A percentile compares a stretch with the other conserved stretches of the same genome.
Evolutionary conservation across 2,888 invertebrate genomes (phyloP).

Genomic region (Zonitis immaculata): DNA sequence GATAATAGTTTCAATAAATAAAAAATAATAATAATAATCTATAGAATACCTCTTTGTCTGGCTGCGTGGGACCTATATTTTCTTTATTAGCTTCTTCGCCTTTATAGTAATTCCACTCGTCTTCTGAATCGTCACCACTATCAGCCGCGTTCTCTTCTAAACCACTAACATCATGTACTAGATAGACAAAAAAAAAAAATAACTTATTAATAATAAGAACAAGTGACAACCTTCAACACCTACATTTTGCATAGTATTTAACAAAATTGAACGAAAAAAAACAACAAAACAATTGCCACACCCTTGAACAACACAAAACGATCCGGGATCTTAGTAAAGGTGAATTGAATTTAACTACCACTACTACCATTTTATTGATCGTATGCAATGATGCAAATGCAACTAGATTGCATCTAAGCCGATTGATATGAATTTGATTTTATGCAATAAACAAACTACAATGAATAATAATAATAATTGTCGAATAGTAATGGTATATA

Average conservation of each 20-base stretch:
- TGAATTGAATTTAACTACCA: not conserved
- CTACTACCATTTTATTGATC: not conserved
- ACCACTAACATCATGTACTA: constrained; percentile 48
- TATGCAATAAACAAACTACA: not conserved
- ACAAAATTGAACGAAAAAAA: too few species aligned
- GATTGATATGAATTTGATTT: too few species aligned
- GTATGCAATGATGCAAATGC: not conserved
- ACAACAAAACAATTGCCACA: not conserved
- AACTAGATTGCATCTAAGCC: not conserved
- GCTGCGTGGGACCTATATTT: constrained; percentile 51
- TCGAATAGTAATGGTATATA: not conserved
- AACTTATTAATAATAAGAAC: not conserved
- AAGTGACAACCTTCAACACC: not conserved
- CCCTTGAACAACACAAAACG: not conserved
- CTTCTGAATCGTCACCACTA: constrained; percentile 74
- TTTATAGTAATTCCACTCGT: constrained; percentile 84
- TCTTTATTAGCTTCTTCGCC: constrained; percentile 62
- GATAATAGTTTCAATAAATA: not conserved
- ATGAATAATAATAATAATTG: not conserved
- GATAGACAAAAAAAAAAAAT: constrained; percentile 31
- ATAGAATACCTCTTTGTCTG: constrained; percentile 38
- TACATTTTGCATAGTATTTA: not conserved
- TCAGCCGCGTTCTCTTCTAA: constrained; percentile 71
- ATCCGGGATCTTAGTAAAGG: not conserved
- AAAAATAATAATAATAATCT: not conserved